These are phyloP conservation scores for Cenopis cana DNA, from an alignment of 2,888 invertebrate species.

Conservation along the genomic window DNA sequence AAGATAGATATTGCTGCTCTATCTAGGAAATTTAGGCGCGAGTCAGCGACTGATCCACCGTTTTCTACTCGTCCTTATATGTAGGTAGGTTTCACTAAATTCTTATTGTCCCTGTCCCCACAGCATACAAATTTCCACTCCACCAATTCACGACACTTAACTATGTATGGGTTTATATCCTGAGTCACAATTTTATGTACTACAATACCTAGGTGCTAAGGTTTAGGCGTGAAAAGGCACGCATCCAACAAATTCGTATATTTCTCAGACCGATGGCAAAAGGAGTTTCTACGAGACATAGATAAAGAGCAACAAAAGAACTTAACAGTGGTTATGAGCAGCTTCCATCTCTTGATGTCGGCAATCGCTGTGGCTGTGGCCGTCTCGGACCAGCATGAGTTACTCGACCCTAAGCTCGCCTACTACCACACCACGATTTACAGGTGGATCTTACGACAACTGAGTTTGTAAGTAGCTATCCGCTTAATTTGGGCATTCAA, in stretches of 20 bases:
- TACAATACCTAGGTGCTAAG: not conserved
- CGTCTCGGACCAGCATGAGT: constrained; percentile 50
- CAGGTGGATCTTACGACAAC: constrained; percentile 66
- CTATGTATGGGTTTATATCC: no score
- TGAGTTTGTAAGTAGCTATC: constrained; percentile 62
- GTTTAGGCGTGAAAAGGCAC: not conserved
- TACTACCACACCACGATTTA: constrained; percentile 66
- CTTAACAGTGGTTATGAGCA: constrained; percentile 48
- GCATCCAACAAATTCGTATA: not conserved
- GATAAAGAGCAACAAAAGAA: no score
- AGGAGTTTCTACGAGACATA: not conserved
- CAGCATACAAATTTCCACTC: no score
- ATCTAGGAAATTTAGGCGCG: no score
- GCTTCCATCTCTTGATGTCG: constrained; percentile 62
- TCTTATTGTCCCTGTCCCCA: no score
- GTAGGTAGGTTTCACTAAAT: no score
- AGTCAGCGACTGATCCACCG: no score
- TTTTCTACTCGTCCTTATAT: no score
- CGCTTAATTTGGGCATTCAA: no score
- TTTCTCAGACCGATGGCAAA: not conserved
- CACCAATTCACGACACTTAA: no score
- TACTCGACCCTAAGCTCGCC: constrained; percentile 60
- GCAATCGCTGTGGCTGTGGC: constrained; percentile 59
- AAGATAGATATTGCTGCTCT: no score
- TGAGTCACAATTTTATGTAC: not conserved